Percentiles rank a stretch among this genome's conserved stretches.
These are phyloP conservation scores for Gnathonemus echidnorhynchus DNA, from an alignment of 2,113 vertebrate genomes.

Conservation along the genomic window DNA sequence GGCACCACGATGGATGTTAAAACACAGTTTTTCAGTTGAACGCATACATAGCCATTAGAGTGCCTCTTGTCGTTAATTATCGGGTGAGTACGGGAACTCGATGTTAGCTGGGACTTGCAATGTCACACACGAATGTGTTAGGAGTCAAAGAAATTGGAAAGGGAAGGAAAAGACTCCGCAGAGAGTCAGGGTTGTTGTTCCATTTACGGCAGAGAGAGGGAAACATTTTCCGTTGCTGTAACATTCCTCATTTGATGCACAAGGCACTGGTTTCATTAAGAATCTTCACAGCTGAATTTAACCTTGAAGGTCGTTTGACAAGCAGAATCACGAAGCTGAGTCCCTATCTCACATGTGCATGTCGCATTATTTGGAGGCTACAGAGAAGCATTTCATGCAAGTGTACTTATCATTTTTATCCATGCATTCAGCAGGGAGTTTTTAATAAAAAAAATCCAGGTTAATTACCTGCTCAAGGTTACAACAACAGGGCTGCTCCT, in stretches of 20 bases:
- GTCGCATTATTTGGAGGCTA: not conserved
- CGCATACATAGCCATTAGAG: not conserved
- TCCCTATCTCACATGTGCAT: not conserved
- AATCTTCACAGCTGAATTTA: not conserved
- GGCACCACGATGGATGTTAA: not conserved
- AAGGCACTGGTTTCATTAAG: not conserved
- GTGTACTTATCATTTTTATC: not conserved
- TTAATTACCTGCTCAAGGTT: constrained; percentile 3
- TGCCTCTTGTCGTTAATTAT: not conserved
- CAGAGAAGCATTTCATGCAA: not conserved
- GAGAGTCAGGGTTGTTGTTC: not conserved
- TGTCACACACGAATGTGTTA: not conserved
- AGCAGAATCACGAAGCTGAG: not conserved
- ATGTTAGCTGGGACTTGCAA: not conserved
- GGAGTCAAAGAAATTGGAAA: not conserved
- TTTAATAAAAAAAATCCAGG: constrained; percentile 7
- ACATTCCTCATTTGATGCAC: not conserved
- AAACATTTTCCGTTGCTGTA: not conserved
- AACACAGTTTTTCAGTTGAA: not conserved
- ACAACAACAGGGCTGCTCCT: not conserved
- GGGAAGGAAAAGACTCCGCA: not conserved
- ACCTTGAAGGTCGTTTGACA: not conserved
- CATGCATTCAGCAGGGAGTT: not conserved
- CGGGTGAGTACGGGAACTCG: not conserved
- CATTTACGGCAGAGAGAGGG: not conserved